Base-by-base conservation (phyloP, 37 sponge, comb jelly and placozoan species). In the Oscarella lobularis region DNA sequence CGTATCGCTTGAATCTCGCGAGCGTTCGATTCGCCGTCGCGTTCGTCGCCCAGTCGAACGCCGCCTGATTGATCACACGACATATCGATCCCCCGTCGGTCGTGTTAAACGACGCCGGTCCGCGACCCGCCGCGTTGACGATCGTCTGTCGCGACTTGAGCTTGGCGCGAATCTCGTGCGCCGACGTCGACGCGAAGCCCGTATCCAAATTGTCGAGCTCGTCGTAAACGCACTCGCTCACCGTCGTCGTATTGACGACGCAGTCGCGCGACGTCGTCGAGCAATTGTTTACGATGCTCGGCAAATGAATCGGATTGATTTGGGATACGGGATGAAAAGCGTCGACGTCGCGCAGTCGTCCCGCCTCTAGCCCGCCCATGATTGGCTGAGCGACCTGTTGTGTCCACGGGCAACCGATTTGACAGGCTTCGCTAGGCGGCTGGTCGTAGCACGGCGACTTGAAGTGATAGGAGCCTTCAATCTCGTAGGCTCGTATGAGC, bases 381-480 rank as follows among this genome's bases (percentile, higher is more conserved):
- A 78, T 76, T 9, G 33, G 4, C 73, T 67, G 78, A 6, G 82
- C 84, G 9, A 2, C 33, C 4, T 35, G 31, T 3, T 80, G 48
- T 2, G 79, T 71, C 87, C 85, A 86, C 9, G 79, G 77, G 14
- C 41, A 83, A 31, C 91, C 87, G 0, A 66, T n/a, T 3, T 71
- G 66, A 41, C 91, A 90, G 30, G 81, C 40, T 36, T 77, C n/a
- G 29, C 65, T 68, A 29, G 84, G 85, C 0, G 84, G 76, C 5
- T 86, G 67, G 67, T 90, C 79, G 39, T 87, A 79, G 74, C 91
- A 90, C 9, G 91, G 87, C 31, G 79, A 80, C 66, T 81, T 78
- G 67, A 90, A 87, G 60, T 87, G 74, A 39, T 86, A 84, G 30
- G 36, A 84, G 35, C 84, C 91, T 54, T 90, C 91, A 74, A 87